These are phyloP conservation scores for Temnothorax rugatulus DNA, from an alignment of 2,888 invertebrate genomes.

Conservation along the genomic window DNA sequence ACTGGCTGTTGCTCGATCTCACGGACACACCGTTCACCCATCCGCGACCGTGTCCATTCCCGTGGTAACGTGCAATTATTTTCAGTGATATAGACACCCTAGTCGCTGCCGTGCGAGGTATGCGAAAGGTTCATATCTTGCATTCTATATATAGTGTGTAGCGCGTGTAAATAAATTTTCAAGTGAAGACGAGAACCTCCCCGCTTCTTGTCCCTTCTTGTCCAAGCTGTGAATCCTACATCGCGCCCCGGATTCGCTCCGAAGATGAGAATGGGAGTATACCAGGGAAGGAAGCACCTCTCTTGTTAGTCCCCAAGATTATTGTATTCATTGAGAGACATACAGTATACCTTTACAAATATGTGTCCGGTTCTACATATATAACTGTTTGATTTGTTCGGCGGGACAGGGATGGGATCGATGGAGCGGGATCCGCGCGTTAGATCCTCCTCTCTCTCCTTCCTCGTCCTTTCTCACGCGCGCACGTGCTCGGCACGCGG, in stretches of 20 bases:
- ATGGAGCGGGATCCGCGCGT: neutral
- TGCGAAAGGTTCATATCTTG: slow-evolving; percentile 74
- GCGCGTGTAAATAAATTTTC: slow-evolving; percentile 76
- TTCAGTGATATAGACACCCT: slow-evolving; percentile 59
- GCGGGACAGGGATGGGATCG: slow-evolving; percentile 1
- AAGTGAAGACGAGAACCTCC: slow-evolving; percentile 48
- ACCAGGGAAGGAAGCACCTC: neutral
- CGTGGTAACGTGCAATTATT: slow-evolving; percentile 71
- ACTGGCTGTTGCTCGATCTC: slow-evolving; percentile 66
- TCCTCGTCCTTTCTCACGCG: neutral
- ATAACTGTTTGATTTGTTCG: slow-evolving; percentile 15
- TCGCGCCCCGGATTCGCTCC: neutral
- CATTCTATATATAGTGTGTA: slow-evolving; percentile 77
- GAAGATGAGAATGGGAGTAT: neutral
- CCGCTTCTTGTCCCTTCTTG: neutral
- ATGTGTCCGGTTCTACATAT: slow-evolving; percentile 67
- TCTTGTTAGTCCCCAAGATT: slow-evolving; percentile 58
- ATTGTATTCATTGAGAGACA: slow-evolving; percentile 71
- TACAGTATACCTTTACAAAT: slow-evolving; percentile 79
- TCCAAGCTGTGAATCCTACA: neutral
- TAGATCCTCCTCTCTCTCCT: neutral
- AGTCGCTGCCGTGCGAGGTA: slow-evolving; percentile 52
- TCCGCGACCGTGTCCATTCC: slow-evolving; percentile 47
- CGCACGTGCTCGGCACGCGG: neutral
- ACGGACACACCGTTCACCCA: neutral